These are phyloP conservation scores for Patella pellucida DNA, from an alignment of 2,888 invertebrate species.

Conservation along the genomic window DNA sequence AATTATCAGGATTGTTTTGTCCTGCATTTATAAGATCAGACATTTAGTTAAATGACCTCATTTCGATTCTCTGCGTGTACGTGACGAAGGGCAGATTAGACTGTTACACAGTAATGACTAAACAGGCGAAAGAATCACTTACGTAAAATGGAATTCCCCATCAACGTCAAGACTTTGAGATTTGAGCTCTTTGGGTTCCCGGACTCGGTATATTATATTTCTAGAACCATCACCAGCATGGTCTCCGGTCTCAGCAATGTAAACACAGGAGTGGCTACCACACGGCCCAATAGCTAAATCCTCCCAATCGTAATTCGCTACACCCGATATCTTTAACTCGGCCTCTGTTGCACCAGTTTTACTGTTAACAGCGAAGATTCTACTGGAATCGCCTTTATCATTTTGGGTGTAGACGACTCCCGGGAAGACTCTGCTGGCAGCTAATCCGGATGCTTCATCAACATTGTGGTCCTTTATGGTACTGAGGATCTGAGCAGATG, in stretches of 20 bases:
- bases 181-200: slow-evolving; percentile 27
- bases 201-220: slow-evolving; percentile 33
- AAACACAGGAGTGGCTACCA: slow-evolving; percentile 26
- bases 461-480: not conserved
- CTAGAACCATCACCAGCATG: slow-evolving; percentile 20
- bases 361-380: not conserved
- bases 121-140: not conserved
- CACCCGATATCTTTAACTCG: not conserved
- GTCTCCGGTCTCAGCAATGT: slow-evolving; percentile 38
- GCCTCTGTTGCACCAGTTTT: not conserved
- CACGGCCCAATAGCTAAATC: slow-evolving; percentile 25
- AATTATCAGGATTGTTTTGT: too few relatives aligned
- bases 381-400: slow-evolving; percentile 25
- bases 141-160: slow-evolving; percentile 23
- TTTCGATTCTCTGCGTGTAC: too few relatives aligned
- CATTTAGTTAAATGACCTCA: too few relatives aligned
- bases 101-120: too few relatives aligned
- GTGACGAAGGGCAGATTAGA: too few relatives aligned
- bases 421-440: slow-evolving; percentile 30
- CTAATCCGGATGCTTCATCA: slow-evolving; percentile 35
- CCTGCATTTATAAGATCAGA: too few relatives aligned
- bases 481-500: not conserved
- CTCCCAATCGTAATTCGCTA: slow-evolving; percentile 22
- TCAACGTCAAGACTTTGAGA: slow-evolving; percentile 18
- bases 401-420: slow-evolving; percentile 33